phyloP scores from a whole-genome alignment of 2,113 vertebrate species.

The Urocynchramus pylzowi region DNA sequence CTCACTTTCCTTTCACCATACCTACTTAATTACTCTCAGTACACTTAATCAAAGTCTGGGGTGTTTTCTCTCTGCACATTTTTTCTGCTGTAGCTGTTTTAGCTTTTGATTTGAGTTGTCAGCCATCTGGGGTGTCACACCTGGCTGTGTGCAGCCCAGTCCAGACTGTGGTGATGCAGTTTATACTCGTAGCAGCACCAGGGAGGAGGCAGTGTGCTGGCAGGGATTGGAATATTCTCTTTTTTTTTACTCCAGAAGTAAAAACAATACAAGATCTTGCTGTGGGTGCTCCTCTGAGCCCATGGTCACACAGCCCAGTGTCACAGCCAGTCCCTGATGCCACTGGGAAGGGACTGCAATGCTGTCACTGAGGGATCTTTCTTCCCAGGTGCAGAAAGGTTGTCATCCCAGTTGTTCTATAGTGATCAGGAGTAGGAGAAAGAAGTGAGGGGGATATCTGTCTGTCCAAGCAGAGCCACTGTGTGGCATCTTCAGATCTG shows the following conservation, averaged over 20 bases:
- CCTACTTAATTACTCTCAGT: background rate
- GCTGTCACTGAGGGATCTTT: background rate
- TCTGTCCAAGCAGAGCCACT: background rate
- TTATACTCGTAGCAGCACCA: background rate
- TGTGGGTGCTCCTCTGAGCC: background rate
- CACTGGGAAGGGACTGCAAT: fast-evolving
- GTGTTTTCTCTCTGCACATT: background rate
- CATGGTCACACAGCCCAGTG: background rate
- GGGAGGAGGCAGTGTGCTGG: background rate
- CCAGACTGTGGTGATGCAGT: fast-evolving
- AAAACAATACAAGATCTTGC: background rate
- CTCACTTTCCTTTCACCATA: background rate
- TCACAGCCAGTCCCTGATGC: background rate
- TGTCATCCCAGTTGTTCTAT: background rate
- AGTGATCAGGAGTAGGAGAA: background rate
- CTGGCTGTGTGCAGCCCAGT: background rate
- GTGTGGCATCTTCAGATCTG: background rate
- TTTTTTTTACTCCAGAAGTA: background rate
- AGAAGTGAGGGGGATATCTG: background rate
- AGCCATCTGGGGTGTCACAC: background rate
- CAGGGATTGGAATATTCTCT: background rate
- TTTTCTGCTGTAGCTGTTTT: background rate
- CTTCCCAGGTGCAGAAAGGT: background rate
- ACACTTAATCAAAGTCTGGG: background rate
- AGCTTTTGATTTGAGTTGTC: background rate